These are phyloP conservation scores for Zaprionus bogoriensis DNA, from an alignment of 2,888 invertebrate genomes.

Conservation along the genomic window DNA sequence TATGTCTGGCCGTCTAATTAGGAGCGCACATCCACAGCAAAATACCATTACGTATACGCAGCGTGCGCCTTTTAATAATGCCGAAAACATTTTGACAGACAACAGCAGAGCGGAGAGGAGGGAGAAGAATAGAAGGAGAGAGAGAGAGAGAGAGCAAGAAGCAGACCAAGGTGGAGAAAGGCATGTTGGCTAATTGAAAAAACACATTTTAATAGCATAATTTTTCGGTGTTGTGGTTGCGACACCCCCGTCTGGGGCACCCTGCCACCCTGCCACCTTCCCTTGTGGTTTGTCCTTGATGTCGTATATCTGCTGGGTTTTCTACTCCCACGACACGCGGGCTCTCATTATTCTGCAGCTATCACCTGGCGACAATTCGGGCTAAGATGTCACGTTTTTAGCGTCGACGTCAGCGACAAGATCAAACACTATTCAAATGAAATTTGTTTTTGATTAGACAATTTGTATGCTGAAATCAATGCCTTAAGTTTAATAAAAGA, in stretches of 20 bases:
- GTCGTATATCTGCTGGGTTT: background rate
- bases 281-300: background rate
- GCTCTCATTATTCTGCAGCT: conserved; percentile 21
- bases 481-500: conserved; percentile 55
- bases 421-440: conserved; percentile 67
- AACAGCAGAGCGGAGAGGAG: conserved; percentile 11
- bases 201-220: conserved; percentile 67
- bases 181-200: conserved; percentile 58
- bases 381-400: conserved; percentile 38
- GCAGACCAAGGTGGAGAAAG: background rate
- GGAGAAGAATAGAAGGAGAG: background rate
- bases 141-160: background rate
- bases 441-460: conserved; percentile 67
- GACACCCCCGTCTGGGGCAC: background rate
- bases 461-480: conserved; percentile 62
- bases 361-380: conserved; percentile 39
- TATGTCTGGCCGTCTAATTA: conserved; percentile 64
- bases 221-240: conserved; percentile 42
- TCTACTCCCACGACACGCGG: background rate
- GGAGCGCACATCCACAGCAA: conserved; percentile 41
- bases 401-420: conserved; percentile 7
- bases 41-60: conserved; percentile 52
- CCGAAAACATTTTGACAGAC: conserved; percentile 52
- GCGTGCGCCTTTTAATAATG: conserved; percentile 52
- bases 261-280: background rate